Evolutionary conservation across 92 coral and sea anemone species (phyloP).

Genomic region (Zoanthus sansibaricus): DNA sequence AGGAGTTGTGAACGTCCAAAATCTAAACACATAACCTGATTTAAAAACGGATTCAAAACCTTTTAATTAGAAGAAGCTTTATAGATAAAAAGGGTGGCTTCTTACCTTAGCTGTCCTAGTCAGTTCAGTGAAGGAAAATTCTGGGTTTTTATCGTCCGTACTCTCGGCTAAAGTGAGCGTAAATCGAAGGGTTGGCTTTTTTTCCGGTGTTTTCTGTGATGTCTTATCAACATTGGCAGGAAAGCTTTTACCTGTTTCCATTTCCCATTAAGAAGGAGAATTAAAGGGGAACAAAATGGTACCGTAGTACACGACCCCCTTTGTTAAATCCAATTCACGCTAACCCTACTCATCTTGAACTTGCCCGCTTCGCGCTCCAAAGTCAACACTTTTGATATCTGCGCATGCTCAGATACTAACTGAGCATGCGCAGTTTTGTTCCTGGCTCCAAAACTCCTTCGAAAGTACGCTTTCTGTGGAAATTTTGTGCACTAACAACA

Average conservation of each 20-base stretch:
- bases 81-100: slow-evolving; percentile 17
- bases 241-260: slow-evolving; percentile 89
- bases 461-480: slow-evolving; percentile 80
- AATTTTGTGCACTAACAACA: slow-evolving; percentile 82
- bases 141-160: slow-evolving; percentile 94
- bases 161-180: slow-evolving; percentile 85
- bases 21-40: neutral
- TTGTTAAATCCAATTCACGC: slow-evolving; percentile 79
- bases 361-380: slow-evolving; percentile 95
- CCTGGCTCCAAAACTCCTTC: slow-evolving; percentile 76
- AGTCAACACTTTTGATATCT: slow-evolving; percentile 85
- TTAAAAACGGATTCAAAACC: neutral
- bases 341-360: slow-evolving; percentile 92
- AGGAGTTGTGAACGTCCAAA: neutral
- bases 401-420: slow-evolving; percentile 97
- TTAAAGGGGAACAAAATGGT: slow-evolving; percentile 72
- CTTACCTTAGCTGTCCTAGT: slow-evolving; percentile 69
- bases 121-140: slow-evolving; percentile 94
- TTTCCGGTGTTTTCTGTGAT: slow-evolving; percentile 68
- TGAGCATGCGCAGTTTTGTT: slow-evolving; percentile 95
- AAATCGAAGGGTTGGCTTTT: slow-evolving; percentile 80
- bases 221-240: slow-evolving; percentile 76
- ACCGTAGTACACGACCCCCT: slow-evolving; percentile 74
- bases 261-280: slow-evolving; percentile 84
- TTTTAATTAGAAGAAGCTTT: neutral